phyloP scores from a whole-genome alignment of 2,888 invertebrate genomes.

The Spatulosminthurus flaviceps region DNA sequence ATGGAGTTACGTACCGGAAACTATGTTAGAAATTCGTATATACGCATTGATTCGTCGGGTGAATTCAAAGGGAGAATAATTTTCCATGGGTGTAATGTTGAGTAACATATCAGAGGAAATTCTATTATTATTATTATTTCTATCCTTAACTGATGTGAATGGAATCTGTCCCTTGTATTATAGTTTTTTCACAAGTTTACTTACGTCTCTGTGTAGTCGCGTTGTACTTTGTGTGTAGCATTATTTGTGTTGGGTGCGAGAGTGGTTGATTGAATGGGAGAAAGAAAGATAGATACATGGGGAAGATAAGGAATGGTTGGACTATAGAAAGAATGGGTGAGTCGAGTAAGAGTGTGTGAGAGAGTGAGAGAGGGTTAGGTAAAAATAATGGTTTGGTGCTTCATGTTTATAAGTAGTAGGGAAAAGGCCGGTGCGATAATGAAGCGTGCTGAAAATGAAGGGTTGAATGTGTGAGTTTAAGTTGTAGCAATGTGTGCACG shows the following conservation, averaged over 20 bases:
- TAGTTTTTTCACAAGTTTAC: not conserved
- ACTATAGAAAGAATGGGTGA: not conserved
- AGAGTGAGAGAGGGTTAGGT: not conserved
- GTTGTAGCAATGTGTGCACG: constrained; percentile 13
- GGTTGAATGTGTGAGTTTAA: constrained; percentile 43
- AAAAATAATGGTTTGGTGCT: constrained; percentile 21
- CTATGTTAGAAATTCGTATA: too few relatives aligned
- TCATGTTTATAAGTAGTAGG: not conserved
- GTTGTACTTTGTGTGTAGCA: too few relatives aligned
- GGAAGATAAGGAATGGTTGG: not conserved
- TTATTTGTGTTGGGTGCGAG: constrained; percentile 9
- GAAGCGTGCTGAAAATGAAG: constrained; percentile 54
- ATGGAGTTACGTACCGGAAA: too few relatives aligned
- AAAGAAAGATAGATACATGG: constrained; percentile 11
- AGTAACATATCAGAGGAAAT: constrained; percentile 13
- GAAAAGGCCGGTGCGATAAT: constrained; percentile 45
- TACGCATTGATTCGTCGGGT: too few relatives aligned
- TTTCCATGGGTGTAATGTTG: not conserved
- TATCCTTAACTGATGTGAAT: not conserved
- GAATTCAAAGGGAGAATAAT: too few relatives aligned
- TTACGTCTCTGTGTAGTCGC: not conserved
- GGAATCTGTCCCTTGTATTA: constrained; percentile 4
- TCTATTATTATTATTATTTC: constrained; percentile 27
- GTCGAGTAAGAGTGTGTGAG: not conserved
- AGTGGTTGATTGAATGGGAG: constrained; percentile 6